A percentile compares a stretch with the other conserved stretches of the same genome.
Conservation (phyloP, 2,113 vertebrate genomes). For the Muntiacus muntjak region DNA sequence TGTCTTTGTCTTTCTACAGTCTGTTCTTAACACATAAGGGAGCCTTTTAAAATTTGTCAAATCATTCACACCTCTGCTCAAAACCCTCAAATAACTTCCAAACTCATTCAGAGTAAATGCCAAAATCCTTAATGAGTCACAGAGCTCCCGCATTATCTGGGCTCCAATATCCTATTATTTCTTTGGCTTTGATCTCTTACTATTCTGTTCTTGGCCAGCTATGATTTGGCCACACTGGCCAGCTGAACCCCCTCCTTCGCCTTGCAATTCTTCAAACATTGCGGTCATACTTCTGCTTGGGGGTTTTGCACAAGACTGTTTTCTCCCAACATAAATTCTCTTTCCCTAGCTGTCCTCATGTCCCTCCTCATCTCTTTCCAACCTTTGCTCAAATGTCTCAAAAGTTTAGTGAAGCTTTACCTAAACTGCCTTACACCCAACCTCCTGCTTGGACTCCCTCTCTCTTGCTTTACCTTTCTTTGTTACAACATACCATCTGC, state of each 20-base stretch:
- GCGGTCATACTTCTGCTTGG: not conserved
- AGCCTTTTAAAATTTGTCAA: conserved; percentile 23
- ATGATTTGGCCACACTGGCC: not conserved
- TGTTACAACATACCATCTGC: not conserved
- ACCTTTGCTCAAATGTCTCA: not conserved
- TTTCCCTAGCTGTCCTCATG: not conserved
- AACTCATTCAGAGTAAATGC: conserved; percentile 38
- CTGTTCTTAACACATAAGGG: not conserved
- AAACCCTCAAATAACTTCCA: not conserved
- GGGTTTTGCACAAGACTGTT: not conserved
- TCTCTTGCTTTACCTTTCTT: not conserved
- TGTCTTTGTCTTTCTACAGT: not conserved
- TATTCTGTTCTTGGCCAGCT: not conserved
- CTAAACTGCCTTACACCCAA: not conserved
- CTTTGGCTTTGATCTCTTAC: not conserved
- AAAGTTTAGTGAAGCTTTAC: not conserved
- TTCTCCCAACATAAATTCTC: not conserved
- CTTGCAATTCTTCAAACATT: not conserved
- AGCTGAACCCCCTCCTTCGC: not conserved
- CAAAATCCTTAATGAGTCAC: not conserved
- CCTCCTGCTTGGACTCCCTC: not conserved
- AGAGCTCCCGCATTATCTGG: not conserved
- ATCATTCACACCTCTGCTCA: conserved; percentile 3
- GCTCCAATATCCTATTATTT: not conserved
- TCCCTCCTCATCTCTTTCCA: not conserved